Percentiles rank a stretch among this genome's conserved stretches.
phyloP scores from a whole-genome alignment of 2,888 invertebrate genomes.

The Diarsia rubi region DNA sequence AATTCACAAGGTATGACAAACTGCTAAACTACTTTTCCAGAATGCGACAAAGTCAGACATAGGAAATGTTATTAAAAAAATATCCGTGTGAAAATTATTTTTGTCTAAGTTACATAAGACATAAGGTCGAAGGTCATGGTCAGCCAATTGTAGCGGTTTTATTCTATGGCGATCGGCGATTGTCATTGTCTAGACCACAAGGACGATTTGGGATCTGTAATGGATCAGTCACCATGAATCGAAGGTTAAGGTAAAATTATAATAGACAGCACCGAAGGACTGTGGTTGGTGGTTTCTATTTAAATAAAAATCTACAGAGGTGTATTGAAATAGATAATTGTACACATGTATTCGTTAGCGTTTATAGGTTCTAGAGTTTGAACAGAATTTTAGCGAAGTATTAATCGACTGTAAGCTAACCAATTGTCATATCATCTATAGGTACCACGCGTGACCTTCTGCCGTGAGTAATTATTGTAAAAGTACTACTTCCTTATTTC shows the following conservation, averaged over 20 bases:
- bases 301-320: background rate
- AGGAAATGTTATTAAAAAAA: background rate
- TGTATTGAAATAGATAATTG: background rate
- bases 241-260: background rate
- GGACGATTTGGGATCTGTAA: background rate
- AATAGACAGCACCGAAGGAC: background rate
- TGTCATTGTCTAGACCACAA: constrained; percentile 18
- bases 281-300: background rate
- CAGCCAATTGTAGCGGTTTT: background rate
- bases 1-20: background rate
- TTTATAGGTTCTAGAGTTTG: background rate
- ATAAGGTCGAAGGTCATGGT: constrained; percentile 4
- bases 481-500: too few relatives aligned
- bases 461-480: too few relatives aligned
- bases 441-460: too few relatives aligned
- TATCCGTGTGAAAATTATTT: background rate
- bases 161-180: background rate
- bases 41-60: background rate
- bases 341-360: background rate
- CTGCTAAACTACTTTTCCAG: background rate
- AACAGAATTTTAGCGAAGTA: background rate
- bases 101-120: background rate
- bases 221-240: constrained; percentile 2
- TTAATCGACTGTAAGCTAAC: background rate
- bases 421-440: too few relatives aligned